Conservation (phyloP, 2,797 vertebrate genomes). For the Anolis apletophallus region DNA sequence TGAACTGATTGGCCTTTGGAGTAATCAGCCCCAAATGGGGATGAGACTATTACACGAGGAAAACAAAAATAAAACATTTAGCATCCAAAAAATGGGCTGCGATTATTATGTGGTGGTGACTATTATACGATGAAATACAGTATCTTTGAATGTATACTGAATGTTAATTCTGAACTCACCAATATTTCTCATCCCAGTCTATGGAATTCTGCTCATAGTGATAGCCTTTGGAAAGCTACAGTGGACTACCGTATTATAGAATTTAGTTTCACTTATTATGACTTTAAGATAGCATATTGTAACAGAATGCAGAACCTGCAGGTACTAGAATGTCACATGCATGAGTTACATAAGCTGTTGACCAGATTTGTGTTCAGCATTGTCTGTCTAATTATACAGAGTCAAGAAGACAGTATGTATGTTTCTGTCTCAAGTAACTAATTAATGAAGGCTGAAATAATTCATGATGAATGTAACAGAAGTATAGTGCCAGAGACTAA, state of each 20-base stretch:
- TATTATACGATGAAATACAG: no score
- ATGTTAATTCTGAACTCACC: not conserved
- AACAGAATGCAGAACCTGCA: constrained; percentile 2
- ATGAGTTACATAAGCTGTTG: constrained; percentile 42
- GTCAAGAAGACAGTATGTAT: constrained; percentile 63
- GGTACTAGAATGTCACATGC: not conserved
- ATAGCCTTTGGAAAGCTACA: not conserved
- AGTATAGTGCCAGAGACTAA: constrained; percentile 69
- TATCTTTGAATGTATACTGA: not conserved
- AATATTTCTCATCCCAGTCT: not conserved
- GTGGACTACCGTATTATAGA: not conserved
- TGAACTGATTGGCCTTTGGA: no score
- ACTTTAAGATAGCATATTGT: not conserved
- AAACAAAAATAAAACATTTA: no score
- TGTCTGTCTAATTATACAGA: constrained; percentile 56
- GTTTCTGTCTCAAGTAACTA: constrained; percentile 78
- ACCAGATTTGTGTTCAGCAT: constrained; percentile 39
- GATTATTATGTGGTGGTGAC: no score
- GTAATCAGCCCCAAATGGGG: no score
- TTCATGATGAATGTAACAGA: constrained; percentile 80
- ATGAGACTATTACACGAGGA: no score
- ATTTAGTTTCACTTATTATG: constrained; percentile 22
- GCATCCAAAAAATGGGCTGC: no score
- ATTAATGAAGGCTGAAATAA: constrained; percentile 82
- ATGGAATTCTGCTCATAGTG: not conserved